These are phyloP conservation scores for Seriola dumerili DNA, from an alignment of 2,113 vertebrate genomes.

Conservation along the genomic window DNA sequence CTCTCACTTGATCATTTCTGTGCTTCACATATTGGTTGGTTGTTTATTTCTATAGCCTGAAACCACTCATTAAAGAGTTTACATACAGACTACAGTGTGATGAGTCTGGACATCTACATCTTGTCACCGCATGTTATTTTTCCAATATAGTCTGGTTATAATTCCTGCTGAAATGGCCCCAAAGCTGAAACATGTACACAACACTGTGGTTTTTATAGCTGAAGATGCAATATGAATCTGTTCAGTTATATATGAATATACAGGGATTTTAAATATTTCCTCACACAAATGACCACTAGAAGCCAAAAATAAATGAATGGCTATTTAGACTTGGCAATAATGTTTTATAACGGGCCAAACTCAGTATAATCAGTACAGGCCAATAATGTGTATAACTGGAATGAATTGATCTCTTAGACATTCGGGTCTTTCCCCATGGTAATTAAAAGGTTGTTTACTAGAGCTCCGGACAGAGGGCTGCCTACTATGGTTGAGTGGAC, in stretches of 20 bases:
- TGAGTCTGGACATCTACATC: background rate
- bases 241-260: conserved; percentile 1
- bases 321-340: background rate
- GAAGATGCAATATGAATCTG: background rate
- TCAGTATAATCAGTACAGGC: background rate
- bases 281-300: background rate
- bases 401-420: conserved; percentile 36
- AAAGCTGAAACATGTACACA: conserved; percentile 17
- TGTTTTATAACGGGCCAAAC: background rate
- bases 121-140: conserved; percentile 6
- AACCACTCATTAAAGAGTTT: background rate
- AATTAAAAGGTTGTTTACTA: conserved; percentile 72
- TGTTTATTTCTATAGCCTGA: too few relatives aligned
- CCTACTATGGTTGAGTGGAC: conserved; percentile 55
- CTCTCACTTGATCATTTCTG: background rate
- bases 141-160: conserved; percentile 5
- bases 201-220: background rate
- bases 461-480: conserved; percentile 50
- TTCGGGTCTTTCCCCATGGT: conserved; percentile 44
- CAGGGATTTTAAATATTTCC: conserved; percentile 1
- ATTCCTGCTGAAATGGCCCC: conserved; percentile 3
- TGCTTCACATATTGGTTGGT: background rate
- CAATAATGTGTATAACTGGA: conserved; percentile 24
- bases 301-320: background rate
- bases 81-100: background rate